Evolutionary conservation across 2,797 vertebrate species (phyloP).

Genomic region (Ctenopoma kingsleyae): DNA sequence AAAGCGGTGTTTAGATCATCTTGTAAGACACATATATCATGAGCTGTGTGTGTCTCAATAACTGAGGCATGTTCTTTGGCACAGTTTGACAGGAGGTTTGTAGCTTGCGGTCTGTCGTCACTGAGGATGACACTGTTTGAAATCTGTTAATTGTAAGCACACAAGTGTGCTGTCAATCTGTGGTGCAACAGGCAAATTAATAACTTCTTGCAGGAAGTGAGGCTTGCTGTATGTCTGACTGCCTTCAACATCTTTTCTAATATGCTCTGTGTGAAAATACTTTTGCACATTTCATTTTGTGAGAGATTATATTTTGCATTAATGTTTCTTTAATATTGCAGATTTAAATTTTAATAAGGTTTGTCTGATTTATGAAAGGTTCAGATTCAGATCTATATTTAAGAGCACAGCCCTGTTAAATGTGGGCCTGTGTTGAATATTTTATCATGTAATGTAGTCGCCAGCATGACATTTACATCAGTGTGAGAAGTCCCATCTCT

Average conservation of each 20-base stretch:
- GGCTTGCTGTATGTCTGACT: not conserved
- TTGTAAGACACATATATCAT: conserved; percentile 18
- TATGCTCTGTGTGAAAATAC: not conserved
- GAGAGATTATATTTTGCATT: not conserved
- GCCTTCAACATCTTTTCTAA: not conserved
- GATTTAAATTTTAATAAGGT: not conserved
- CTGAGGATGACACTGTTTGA: conserved; percentile 58
- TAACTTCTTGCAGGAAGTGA: conserved; percentile 20
- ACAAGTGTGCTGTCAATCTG: conserved; percentile 52
- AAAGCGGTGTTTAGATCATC: conserved; percentile 35
- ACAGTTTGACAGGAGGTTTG: conserved; percentile 37
- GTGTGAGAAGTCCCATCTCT: conserved; percentile 77
- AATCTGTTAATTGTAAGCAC: conserved; percentile 68
- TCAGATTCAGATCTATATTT: conserved; percentile 22
- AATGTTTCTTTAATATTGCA: not conserved
- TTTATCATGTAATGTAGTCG: conserved; percentile 61
- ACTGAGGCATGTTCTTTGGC: conserved; percentile 24
- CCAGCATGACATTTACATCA: conserved; percentile 67
- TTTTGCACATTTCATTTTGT: not conserved
- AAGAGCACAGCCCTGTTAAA: conserved; percentile 27
- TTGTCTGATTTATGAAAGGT: not conserved
- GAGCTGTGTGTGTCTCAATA: conserved; percentile 14
- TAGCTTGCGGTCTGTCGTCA: conserved; percentile 71
- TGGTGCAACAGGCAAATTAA: conserved; percentile 34
- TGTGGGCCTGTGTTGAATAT: conserved; percentile 65